These are phyloP conservation scores for Polyploca ridens DNA, from an alignment of 2,888 invertebrate genomes.

Conservation along the genomic window DNA sequence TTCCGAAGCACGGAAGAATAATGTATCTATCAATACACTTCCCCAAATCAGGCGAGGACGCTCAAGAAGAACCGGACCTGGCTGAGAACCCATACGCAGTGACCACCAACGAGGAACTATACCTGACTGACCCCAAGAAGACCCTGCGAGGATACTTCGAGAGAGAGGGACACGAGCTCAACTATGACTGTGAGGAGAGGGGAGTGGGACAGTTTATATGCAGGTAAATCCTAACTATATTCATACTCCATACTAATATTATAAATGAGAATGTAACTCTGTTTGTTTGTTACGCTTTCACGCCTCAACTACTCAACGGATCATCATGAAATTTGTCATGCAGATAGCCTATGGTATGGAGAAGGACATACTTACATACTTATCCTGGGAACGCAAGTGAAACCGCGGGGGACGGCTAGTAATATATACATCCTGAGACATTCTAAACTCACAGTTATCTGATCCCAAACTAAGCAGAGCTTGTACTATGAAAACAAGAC, in stretches of 20 bases:
- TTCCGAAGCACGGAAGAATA: too few species aligned
- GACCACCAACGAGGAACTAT: constrained; percentile 94
- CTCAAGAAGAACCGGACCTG: constrained; percentile 92
- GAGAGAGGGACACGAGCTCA: constrained; percentile 93
- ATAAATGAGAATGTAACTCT: too few species aligned
- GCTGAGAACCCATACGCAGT: constrained; percentile 93
- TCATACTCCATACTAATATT: too few species aligned
- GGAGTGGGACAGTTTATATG: constrained; percentile 94
- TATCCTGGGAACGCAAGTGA: too few species aligned
- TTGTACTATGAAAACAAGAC: too few species aligned
- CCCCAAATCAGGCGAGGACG: constrained; percentile 88
- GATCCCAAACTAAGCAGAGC: too few species aligned
- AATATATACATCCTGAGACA: background rate
- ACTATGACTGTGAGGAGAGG: constrained; percentile 94
- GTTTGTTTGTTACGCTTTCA: too few species aligned
- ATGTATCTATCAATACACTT: background rate
- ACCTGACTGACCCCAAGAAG: constrained; percentile 97
- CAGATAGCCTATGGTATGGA: too few species aligned
- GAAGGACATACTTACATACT: too few species aligned
- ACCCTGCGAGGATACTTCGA: constrained; percentile 97
- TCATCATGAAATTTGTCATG: too few species aligned
- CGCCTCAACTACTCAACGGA: too few species aligned
- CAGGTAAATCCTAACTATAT: constrained; percentile 72
- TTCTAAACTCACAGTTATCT: too few species aligned
- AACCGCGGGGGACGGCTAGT: background rate